A percentile compares a stretch with the other conserved stretches of the same genome.
These are phyloP conservation scores for Bettongia penicillata DNA, from an alignment of 2,113 vertebrate genomes.

Conservation along the genomic window DNA sequence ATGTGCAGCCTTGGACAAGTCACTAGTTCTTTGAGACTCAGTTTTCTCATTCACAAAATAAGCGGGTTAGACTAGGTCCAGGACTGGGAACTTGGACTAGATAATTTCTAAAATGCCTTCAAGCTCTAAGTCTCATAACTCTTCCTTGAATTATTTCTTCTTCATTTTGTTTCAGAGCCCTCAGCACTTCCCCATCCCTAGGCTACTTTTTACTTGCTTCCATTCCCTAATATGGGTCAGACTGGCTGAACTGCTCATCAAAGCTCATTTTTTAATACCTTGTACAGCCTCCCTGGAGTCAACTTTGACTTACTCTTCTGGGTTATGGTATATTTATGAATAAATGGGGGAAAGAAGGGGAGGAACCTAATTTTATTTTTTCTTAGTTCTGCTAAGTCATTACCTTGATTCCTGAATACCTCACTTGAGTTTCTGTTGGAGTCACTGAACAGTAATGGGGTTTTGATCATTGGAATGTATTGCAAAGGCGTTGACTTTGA, in stretches of 20 bases:
- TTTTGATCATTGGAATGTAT: constrained; percentile 58
- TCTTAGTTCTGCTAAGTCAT: constrained; percentile 45
- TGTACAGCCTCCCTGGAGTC: background rate
- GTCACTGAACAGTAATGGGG: constrained; percentile 50
- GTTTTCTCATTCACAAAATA: background rate
- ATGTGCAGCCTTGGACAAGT: background rate
- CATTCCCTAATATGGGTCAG: constrained; percentile 1
- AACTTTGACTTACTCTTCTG: constrained; percentile 31
- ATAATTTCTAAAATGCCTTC: background rate
- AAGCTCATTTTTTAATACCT: background rate
- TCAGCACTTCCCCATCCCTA: constrained; percentile 31
- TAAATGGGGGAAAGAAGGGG: background rate
- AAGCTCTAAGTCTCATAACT: background rate
- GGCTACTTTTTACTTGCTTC: background rate
- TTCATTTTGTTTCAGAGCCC: background rate
- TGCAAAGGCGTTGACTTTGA: constrained; percentile 70
- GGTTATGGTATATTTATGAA: background rate
- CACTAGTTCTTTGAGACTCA: background rate
- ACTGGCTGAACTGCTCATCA: constrained; percentile 35
- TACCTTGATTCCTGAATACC: constrained; percentile 49
- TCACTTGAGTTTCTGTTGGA: constrained; percentile 50
- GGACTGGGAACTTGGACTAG: background rate
- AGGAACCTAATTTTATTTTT: constrained; percentile 14
- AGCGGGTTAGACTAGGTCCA: background rate
- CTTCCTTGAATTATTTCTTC: constrained; percentile 4